Base-by-base conservation (phyloP, 2,113 vertebrate genomes). In the Catagonus wagneri region DNA sequence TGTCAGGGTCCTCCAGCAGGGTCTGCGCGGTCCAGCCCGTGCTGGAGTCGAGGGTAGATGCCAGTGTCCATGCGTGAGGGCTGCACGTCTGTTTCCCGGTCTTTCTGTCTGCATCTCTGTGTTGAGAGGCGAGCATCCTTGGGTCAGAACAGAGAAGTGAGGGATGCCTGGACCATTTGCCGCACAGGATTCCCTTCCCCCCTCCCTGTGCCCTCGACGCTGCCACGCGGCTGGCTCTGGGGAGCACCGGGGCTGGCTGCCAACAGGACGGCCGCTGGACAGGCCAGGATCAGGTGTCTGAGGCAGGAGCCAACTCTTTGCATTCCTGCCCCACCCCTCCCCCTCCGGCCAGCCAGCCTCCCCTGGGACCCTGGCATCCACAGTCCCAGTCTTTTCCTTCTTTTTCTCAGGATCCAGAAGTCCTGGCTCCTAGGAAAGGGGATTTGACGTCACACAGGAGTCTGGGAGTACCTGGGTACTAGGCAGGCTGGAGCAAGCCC, bases 211-310 rank as follows among this genome's bases (percentile, higher is more conserved):
- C 97, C 97, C 97, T 96, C 75, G 17, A 75, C 95, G 97, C 91
- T 98, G 98, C 98, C 98, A 98, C 97, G 98, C 97, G 52, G 98
- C 97, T 97, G 97, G 97, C 97, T 97, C 97, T 96, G 79, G 98
- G 97, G 98, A 98, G 90, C 95, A 3, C 16, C 1, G 66, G 79
- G 97, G 98, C 94, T 50, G 86, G 56, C 96, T 97, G 97, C 97
- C 97, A 97, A 96, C 96, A 96, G 97, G 95, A 96, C 95, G 87
- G 97, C 97, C 7, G 56, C 98, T 58, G 98, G 96, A 97, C 97
- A 93, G 97, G 96, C 95, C 10, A 1, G 96, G 97, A 97, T 98
- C 97, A 97, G 98, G 97, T 98, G 97, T 98, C 97, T 89, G 95
- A 96, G 95, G 85, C 94, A 6, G 63, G 93, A 95, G 98, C 97